These are phyloP conservation scores for Acridotheres tristis DNA, from an alignment of 2,797 vertebrate genomes.

Conservation along the genomic window DNA sequence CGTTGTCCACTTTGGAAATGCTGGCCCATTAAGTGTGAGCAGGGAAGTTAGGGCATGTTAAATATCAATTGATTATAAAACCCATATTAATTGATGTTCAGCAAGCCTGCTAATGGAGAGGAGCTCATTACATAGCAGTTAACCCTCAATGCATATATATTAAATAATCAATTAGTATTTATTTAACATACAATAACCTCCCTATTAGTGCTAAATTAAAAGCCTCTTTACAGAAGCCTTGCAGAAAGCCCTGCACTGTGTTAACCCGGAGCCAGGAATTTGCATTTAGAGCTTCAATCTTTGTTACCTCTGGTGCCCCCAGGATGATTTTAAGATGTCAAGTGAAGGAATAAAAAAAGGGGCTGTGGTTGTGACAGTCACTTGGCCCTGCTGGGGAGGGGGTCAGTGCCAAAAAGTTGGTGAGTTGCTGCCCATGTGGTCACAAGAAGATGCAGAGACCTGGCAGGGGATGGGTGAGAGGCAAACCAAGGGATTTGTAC, in stretches of 20 bases:
- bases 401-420: neutral
- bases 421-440: neutral
- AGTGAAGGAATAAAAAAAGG: neutral
- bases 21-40: constrained; percentile 42
- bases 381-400: neutral
- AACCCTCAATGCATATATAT: constrained; percentile 67
- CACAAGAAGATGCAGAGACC: neutral
- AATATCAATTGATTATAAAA: constrained; percentile 70
- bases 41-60: constrained; percentile 28
- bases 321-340: neutral
- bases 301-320: neutral
- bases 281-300: neutral
- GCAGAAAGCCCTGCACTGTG: neutral
- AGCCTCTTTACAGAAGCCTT: constrained; percentile 20
- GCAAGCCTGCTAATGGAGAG: constrained; percentile 55
- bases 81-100: constrained; percentile 66
- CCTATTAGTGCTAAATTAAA: constrained; percentile 63
- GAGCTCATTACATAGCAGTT: constrained; percentile 70
- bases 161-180: constrained; percentile 76
- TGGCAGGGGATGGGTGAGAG: neutral
- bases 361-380: neutral
- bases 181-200: constrained; percentile 73
- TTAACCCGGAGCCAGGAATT: constrained; percentile 5
- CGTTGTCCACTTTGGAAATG: constrained; percentile 11
- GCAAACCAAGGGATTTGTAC: neutral